A percentile compares a stretch with the other conserved stretches of the same genome.
Conservation (phyloP, 2,888 invertebrate species). For the Dendrolimus pini region DNA sequence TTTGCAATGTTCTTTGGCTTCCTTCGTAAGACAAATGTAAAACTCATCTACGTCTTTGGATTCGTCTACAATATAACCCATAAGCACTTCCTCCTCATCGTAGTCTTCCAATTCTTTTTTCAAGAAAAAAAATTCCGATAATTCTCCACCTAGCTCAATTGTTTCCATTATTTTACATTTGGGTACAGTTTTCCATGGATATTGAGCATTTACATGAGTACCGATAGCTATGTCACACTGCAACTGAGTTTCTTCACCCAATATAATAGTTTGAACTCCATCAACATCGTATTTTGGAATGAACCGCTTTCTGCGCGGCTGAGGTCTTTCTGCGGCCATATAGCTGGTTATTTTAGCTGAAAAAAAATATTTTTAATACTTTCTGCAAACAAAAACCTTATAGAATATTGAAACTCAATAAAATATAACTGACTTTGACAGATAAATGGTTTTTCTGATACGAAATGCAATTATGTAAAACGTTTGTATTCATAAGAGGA, state of each 20-base stretch:
- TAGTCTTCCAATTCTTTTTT: slow-evolving; percentile 53
- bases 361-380: slow-evolving; percentile 16
- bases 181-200: slow-evolving; percentile 82
- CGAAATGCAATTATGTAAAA: not conserved
- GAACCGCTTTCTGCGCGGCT: slow-evolving; percentile 57
- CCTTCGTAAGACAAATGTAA: slow-evolving; percentile 79
- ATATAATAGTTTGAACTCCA: slow-evolving; percentile 70
- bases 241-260: slow-evolving; percentile 77
- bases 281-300: slow-evolving; percentile 71
- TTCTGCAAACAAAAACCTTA: not conserved
- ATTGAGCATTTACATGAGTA: slow-evolving; percentile 81
- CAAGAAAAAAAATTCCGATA: slow-evolving; percentile 58
- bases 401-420: not conserved
- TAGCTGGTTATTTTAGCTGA: slow-evolving; percentile 32
- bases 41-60: slow-evolving; percentile 80
- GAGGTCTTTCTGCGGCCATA: slow-evolving; percentile 29
- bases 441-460: not conserved
- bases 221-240: slow-evolving; percentile 81
- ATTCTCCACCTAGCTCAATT: slow-evolving; percentile 74
- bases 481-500: not conserved
- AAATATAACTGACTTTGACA: not conserved
- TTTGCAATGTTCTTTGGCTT: slow-evolving; percentile 73
- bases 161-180: slow-evolving; percentile 79
- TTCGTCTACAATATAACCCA: slow-evolving; percentile 82
- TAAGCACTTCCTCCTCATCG: slow-evolving; percentile 61